Evolutionary conservation across 1,140 invertebrate genomes (phyloP).

Genomic region (Lasaia peninsularis): DNA sequence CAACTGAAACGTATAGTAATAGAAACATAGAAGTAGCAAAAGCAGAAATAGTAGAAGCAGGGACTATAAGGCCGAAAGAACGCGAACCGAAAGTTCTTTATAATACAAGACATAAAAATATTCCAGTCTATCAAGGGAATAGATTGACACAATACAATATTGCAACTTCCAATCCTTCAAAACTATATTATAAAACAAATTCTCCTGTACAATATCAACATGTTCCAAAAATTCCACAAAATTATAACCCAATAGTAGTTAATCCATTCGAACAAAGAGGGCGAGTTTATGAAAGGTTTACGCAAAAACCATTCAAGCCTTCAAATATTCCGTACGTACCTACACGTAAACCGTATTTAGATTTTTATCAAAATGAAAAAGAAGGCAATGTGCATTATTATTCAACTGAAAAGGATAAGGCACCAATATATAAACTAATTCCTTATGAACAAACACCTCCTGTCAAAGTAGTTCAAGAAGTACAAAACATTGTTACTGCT

Average conservation of each 20-base stretch:
- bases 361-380: slow-evolving; percentile 51
- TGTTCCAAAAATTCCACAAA: slow-evolving; percentile 33
- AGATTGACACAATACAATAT: slow-evolving; percentile 70
- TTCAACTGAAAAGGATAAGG: slow-evolving; percentile 50
- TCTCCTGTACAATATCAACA: slow-evolving; percentile 41
- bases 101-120: slow-evolving; percentile 47
- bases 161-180: slow-evolving; percentile 67
- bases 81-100: slow-evolving; percentile 53
- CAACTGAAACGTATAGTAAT: slow-evolving; percentile 39
- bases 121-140: slow-evolving; percentile 72
- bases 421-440: slow-evolving; percentile 66
- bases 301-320: slow-evolving; percentile 47
- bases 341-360: slow-evolving; percentile 47
- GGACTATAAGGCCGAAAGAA: slow-evolving; percentile 34
- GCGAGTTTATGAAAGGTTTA: slow-evolving; percentile 37
- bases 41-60: slow-evolving; percentile 55
- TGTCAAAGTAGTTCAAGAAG: slow-evolving; percentile 40
- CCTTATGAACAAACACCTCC: slow-evolving; percentile 74
- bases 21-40: slow-evolving; percentile 65
- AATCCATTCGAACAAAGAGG: slow-evolving; percentile 37
- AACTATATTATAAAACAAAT: slow-evolving; percentile 57
- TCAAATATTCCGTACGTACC: slow-evolving; percentile 35
- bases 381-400: slow-evolving; percentile 55
- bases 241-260: slow-evolving; percentile 42
- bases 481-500: slow-evolving; percentile 31